Evolutionary conservation across 1,140 invertebrate genomes (phyloP).

Genomic region (Hyles euphorbiae): DNA sequence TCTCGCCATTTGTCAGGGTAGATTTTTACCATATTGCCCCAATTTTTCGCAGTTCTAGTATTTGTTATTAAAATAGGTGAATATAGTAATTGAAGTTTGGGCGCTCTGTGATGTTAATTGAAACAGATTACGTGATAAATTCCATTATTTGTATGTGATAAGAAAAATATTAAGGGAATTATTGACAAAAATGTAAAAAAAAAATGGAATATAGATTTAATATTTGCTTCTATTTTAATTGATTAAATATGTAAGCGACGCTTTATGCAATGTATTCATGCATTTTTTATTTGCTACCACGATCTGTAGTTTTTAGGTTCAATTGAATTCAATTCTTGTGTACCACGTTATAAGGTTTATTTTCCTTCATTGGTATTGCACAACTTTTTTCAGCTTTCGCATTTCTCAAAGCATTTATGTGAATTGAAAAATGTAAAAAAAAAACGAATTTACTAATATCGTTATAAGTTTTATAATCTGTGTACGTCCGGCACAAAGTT

Average conservation of each 20-base stretch:
- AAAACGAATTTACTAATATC: too few species aligned
- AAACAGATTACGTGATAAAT: conserved; percentile 29
- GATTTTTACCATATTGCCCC: too few species aligned
- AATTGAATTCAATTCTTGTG: too few species aligned
- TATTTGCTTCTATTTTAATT: conserved; percentile 3
- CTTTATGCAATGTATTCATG: too few species aligned
- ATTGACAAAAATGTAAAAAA: conserved; percentile 19
- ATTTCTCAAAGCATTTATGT: conserved; percentile 21
- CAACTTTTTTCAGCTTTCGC: conserved; percentile 3
- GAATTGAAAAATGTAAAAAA: too few species aligned
- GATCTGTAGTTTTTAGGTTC: too few species aligned
- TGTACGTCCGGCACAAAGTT: too few species aligned
- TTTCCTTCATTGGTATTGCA: conserved; percentile 3
- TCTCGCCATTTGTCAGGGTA: too few species aligned
- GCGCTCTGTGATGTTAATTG: neutral
- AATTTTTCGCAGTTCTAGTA: conserved; percentile 7
- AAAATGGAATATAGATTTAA: conserved; percentile 5
- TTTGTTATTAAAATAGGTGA: neutral
- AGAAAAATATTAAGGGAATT: conserved; percentile 16
- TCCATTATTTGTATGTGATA: conserved; percentile 39
- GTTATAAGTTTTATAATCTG: too few species aligned
- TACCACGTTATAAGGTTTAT: neutral
- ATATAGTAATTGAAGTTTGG: too few species aligned
- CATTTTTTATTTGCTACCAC: too few species aligned
- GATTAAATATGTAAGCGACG: too few species aligned